Conservation (phyloP, 2,888 invertebrate genomes). For the Drosophila formosana region DNA sequence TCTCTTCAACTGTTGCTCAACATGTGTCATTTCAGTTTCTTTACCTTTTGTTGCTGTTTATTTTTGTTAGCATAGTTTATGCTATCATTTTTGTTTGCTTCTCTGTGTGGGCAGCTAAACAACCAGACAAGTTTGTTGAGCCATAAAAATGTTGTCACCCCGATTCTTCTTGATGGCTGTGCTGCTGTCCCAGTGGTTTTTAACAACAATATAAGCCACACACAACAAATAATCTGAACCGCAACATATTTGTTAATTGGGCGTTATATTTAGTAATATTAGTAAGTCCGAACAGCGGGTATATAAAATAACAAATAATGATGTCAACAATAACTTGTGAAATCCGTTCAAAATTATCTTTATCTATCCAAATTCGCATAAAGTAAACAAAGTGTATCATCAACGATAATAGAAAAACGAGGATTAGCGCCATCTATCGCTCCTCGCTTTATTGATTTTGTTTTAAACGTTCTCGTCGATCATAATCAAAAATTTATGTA, state of each 20-base stretch:
- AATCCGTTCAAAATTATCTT: not conserved
- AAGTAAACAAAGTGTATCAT: not conserved
- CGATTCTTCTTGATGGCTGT: not conserved
- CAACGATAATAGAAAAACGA: not conserved
- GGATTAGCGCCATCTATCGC: not conserved
- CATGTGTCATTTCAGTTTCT: constrained; percentile 49
- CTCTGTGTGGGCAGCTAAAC: constrained; percentile 41
- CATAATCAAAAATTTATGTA: constrained; percentile 1
- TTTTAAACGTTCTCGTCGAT: not conserved
- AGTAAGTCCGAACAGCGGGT: not conserved
- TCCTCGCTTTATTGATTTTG: not conserved
- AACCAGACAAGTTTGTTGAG: constrained; percentile 50
- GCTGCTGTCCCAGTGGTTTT: constrained; percentile 13
- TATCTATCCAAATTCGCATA: not conserved
- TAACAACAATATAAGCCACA: constrained; percentile 10
- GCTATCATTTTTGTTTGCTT: constrained; percentile 22
- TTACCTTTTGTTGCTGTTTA: constrained; percentile 23
- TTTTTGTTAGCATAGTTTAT: constrained; percentile 52
- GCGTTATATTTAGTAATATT: constrained; percentile 34
- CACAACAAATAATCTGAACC: not conserved
- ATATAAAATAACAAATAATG: not conserved
- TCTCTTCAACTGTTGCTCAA: constrained; percentile 37
- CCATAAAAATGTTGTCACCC: constrained; percentile 56
- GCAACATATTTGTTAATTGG: constrained; percentile 47
- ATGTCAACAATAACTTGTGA: not conserved